These are phyloP conservation scores for Parasteatoda lunata DNA, from an alignment of 2,888 invertebrate genomes.

Conservation along the genomic window DNA sequence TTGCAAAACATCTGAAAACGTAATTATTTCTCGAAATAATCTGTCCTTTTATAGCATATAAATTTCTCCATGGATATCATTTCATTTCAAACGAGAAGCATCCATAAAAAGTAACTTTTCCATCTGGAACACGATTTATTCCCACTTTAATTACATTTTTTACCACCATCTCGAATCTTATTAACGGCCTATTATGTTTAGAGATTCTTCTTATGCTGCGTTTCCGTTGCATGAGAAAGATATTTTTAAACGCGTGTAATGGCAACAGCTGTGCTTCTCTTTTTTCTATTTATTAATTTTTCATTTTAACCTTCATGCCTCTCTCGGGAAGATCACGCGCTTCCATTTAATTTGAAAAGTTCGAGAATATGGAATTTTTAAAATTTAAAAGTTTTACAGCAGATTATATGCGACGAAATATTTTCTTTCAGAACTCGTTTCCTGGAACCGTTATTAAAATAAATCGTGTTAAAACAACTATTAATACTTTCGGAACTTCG, in stretches of 20 bases:
- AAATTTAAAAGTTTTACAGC: neutral
- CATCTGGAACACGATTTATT: conserved; percentile 6
- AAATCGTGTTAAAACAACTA: conserved; percentile 12
- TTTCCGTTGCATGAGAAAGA: neutral
- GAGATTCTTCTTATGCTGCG: neutral
- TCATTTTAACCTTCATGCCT: neutral
- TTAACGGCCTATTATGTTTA: neutral
- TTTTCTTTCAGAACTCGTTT: neutral
- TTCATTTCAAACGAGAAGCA: too few relatives aligned
- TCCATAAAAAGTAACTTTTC: neutral
- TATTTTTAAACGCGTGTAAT: conserved; percentile 22
- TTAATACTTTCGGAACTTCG: conserved; percentile 4
- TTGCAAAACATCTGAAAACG: too few relatives aligned
- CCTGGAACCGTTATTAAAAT: conserved; percentile 7
- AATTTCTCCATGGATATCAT: too few relatives aligned
- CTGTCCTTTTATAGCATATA: too few relatives aligned
- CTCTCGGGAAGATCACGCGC: neutral
- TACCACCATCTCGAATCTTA: conserved; percentile 19
- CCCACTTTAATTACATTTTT: conserved; percentile 32
- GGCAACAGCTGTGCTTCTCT: conserved; percentile 13
- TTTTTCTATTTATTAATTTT: conserved; percentile 6
- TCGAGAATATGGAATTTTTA: neutral
- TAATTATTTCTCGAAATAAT: too few relatives aligned
- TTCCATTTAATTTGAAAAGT: conserved; percentile 13
- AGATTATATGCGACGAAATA: conserved; percentile 9